These are phyloP conservation scores for Rhabdomys pumilio DNA, from an alignment of 2,797 vertebrate species.

Conservation along the genomic window DNA sequence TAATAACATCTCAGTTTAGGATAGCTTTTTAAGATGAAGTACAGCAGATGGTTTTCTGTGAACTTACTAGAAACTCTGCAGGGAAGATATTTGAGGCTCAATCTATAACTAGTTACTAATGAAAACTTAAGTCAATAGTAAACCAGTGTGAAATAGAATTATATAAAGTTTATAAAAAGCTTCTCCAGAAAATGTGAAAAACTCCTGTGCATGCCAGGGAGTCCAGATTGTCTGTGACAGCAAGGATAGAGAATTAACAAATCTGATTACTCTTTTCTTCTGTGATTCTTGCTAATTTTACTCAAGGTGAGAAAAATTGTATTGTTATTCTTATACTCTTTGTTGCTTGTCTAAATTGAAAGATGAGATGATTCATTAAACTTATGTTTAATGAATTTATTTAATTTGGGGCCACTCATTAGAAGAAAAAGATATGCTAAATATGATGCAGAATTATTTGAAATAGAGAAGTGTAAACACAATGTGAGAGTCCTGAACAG, in stretches of 20 bases:
- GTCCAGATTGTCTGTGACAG: constrained; percentile 1
- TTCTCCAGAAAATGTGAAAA: constrained; percentile 6
- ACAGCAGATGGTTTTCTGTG: constrained; percentile 76
- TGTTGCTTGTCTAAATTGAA: not conserved
- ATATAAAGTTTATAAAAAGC: constrained; percentile 14
- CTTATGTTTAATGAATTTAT: not conserved
- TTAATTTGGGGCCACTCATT: not conserved
- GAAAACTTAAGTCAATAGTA: constrained; percentile 72
- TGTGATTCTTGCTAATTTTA: not conserved
- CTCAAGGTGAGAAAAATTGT: not conserved
- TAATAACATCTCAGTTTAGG: constrained; percentile 72
- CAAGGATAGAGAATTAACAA: not conserved
- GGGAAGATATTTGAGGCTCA: constrained; percentile 69
- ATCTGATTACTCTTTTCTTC: not conserved
- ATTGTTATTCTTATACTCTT: not conserved
- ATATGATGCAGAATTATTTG: constrained; percentile 19
- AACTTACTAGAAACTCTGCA: constrained; percentile 78
- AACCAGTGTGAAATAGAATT: constrained; percentile 42
- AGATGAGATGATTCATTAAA: not conserved
- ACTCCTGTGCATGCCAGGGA: not conserved
- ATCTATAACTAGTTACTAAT: constrained; percentile 65
- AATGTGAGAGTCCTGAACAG: not conserved
- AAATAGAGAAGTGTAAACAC: not conserved
- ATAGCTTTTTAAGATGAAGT: constrained; percentile 59
- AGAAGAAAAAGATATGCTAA: not conserved